Evolutionary conservation across 2,113 vertebrate species (phyloP).

Genomic region (Columba janthina): DNA sequence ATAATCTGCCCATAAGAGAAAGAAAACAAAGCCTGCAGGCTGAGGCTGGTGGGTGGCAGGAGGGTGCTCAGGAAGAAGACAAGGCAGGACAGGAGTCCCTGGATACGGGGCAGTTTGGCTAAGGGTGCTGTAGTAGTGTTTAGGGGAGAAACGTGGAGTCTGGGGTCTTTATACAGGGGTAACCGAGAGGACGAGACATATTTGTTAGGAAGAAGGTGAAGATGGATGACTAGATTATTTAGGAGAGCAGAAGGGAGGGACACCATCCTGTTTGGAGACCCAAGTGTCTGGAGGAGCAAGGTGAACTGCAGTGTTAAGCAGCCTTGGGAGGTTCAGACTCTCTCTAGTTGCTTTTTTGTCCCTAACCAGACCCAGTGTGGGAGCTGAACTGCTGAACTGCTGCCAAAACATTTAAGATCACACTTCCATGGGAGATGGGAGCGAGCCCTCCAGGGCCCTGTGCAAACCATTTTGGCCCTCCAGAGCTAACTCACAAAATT

Average conservation of each 20-base stretch:
- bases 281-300: not conserved
- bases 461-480: not conserved
- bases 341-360: not conserved
- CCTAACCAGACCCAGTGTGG: not conserved
- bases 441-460: not conserved
- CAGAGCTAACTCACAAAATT: not conserved
- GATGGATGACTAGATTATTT: not conserved
- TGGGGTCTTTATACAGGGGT: not conserved
- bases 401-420: not conserved
- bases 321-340: not conserved
- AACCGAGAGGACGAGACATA: not conserved
- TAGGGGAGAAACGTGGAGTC: not conserved
- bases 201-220: not conserved
- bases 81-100: not conserved
- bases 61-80: not conserved
- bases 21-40: not conserved
- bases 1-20: not conserved
- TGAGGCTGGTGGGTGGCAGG: not conserved
- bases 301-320: not conserved
- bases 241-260: not conserved
- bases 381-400: not conserved
- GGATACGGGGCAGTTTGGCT: not conserved
- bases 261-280: not conserved
- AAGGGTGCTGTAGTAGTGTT: not conserved
- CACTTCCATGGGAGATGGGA: not conserved